Conservation (phyloP, 2,113 vertebrate species). For the Fukomys damarensis region DNA sequence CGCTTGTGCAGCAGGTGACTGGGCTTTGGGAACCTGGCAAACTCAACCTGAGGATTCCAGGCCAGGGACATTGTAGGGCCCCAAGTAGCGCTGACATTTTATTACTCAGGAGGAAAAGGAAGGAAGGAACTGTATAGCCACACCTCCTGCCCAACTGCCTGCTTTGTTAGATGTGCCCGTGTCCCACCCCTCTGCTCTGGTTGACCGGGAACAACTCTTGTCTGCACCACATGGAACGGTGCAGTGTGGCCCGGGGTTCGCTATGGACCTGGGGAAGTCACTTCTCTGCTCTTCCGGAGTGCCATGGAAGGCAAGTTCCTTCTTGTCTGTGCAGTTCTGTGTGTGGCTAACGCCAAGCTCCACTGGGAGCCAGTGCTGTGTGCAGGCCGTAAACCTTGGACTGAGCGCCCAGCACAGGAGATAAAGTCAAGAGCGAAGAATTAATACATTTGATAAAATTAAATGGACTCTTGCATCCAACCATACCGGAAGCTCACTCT, state of each 20-base stretch:
- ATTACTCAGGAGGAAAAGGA: background rate
- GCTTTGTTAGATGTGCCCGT: background rate
- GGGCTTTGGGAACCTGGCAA: background rate
- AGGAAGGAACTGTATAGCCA: no score
- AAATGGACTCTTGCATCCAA: background rate
- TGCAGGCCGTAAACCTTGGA: background rate
- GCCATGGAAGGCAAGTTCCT: background rate
- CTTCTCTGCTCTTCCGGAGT: background rate
- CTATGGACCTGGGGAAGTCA: background rate
- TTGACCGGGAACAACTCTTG: no score
- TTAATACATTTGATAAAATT: background rate
- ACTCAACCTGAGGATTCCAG: background rate
- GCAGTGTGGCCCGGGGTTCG: background rate
- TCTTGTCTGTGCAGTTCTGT: background rate
- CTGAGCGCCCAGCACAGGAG: background rate
- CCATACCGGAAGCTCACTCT: no score
- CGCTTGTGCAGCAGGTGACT: background rate
- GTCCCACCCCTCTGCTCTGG: no score
- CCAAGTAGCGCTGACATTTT: background rate
- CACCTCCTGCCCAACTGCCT: background rate
- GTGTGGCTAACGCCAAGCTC: background rate
- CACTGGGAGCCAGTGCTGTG: background rate
- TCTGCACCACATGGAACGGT: no score
- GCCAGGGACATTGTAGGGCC: background rate
- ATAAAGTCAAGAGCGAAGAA: background rate